Evolutionary conservation across 1,140 invertebrate species (phyloP).

Genomic region (Drosophila trapezifrons): DNA sequence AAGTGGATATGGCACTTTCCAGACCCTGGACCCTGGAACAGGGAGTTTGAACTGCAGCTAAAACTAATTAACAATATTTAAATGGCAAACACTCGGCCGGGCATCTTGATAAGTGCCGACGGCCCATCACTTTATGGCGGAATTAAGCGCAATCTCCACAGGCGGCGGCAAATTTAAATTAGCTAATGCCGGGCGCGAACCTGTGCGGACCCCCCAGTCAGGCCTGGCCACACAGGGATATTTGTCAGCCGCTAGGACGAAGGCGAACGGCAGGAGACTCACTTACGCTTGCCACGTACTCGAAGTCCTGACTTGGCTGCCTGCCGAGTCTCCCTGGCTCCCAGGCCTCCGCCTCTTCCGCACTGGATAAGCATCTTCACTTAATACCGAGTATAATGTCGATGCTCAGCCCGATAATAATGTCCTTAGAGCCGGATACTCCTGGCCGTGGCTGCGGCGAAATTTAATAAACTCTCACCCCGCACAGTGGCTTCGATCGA

Average conservation of each 20-base stretch:
- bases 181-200: conserved; percentile 57
- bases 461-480: conserved; percentile 71
- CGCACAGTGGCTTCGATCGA: conserved; percentile 44
- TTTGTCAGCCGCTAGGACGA: conserved; percentile 55
- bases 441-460: conserved; percentile 26
- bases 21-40: neutral
- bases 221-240: conserved; percentile 48
- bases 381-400: conserved; percentile 79
- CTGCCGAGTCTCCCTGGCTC: conserved; percentile 7
- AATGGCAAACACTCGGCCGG: conserved; percentile 55
- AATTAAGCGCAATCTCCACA: conserved; percentile 63
- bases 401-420: conserved; percentile 77
- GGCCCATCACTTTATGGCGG: conserved; percentile 67
- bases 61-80: conserved; percentile 79
- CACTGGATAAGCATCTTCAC: conserved; percentile 76
- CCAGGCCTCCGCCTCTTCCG: neutral
- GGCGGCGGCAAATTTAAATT: conserved; percentile 71
- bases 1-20: conserved; percentile 6
- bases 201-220: conserved; percentile 12
- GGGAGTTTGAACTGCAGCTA: conserved; percentile 30
- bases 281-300: conserved; percentile 65
- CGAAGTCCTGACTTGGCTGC: conserved; percentile 29
- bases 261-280: conserved; percentile 28
- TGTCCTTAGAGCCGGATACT: conserved; percentile 60
- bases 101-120: conserved; percentile 67